Evolutionary conservation across 2,797 vertebrate species (phyloP), one percentile per base, ranked within the genome.

Genomic region (Karalla daura): DNA sequence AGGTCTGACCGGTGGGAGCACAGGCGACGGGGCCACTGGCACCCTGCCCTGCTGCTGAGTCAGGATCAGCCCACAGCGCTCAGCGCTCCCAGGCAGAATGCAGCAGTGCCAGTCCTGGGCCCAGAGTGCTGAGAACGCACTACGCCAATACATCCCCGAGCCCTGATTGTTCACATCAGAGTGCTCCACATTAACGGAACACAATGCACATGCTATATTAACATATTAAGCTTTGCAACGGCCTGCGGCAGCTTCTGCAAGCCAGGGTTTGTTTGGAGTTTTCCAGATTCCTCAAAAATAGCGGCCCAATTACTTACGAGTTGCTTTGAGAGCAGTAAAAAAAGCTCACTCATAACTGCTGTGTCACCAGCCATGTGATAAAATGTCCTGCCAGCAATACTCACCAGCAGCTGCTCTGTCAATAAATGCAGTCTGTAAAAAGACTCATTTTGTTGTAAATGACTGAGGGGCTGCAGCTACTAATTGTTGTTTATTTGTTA

Each of bases 31-130:
- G 73, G 80, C 73, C 70, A 72, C 83, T 91, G 88, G 91, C 88
- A 80, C 35, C 20, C 51, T 86, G 89, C 89, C 89, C 65, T 17
- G n/a, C 56, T 90, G 92, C 91, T 88, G 91, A 91, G 84, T 92
- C 88, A 91, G 91, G 82, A 86, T 74, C 64, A 83, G 82, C 80
- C 80, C 76, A 71, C 65, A 80, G 78, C 28, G 53, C 74, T 83
- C 68, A 71, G 60, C 67, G 60, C 67, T 60, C 66, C 50, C n/a
- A 15, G 74, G 80, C 76, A 84, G 75, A 90, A 88, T 86, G 83
- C 88, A 90, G 82, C 85, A 83, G 77, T 52, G 69, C 17, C 35
- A 77, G 83, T 75, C 78, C 63, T 39, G 59, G 64, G 79, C 76
- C 58, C 86, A 84, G 81, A 86, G 63, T 40, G 76, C 85, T 88